A percentile compares a stretch with the other conserved stretches of the same genome.
phyloP scores from a whole-genome alignment of 2,888 invertebrate genomes.

The Mesochorus sp. region DNA sequence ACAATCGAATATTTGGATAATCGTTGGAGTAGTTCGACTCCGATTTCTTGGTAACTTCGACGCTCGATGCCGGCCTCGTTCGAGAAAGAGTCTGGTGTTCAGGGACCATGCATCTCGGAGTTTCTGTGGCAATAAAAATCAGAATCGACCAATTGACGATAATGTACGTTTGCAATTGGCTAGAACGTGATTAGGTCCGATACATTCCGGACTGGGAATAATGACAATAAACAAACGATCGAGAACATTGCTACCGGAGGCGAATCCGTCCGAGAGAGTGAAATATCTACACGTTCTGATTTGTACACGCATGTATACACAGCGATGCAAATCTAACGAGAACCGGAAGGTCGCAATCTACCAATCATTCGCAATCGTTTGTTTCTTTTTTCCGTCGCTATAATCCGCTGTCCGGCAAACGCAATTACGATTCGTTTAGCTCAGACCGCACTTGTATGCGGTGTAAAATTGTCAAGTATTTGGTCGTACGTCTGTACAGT shows the following conservation, averaged over 20 bases:
- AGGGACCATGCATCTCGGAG: slow-evolving; percentile 65
- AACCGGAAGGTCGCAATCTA: slow-evolving; percentile 65
- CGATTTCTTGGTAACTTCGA: slow-evolving; percentile 40
- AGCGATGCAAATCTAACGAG: slow-evolving; percentile 6
- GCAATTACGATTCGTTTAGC: slow-evolving; percentile 57
- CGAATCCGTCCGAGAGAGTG: slow-evolving; percentile 32
- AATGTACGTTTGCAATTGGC: neutral
- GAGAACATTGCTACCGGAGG: slow-evolving; percentile 28
- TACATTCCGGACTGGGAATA: too few relatives aligned
- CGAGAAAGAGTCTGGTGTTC: slow-evolving; percentile 59
- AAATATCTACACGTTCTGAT: slow-evolving; percentile 6
- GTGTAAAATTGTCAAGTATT: neutral
- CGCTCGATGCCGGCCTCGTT: slow-evolving; percentile 42
- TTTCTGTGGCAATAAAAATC: slow-evolving; percentile 66
- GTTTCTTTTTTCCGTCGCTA: slow-evolving; percentile 51
- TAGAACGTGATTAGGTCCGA: too few relatives aligned
- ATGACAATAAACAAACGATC: slow-evolving; percentile 6
- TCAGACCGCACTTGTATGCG: slow-evolving; percentile 20
- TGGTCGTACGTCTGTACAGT: too few relatives aligned
- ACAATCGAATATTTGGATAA: slow-evolving; percentile 77
- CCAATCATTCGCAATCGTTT: slow-evolving; percentile 62
- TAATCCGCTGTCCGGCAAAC: slow-evolving; percentile 43
- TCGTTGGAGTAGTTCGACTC: slow-evolving; percentile 69
- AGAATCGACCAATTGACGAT: neutral
- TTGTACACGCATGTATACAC: slow-evolving; percentile 9